Percentiles rank a stretch among this genome's conserved stretches.
Evolutionary conservation across 1,140 invertebrate species (phyloP).

Genomic region (Meloidogyne floridensis): DNA sequence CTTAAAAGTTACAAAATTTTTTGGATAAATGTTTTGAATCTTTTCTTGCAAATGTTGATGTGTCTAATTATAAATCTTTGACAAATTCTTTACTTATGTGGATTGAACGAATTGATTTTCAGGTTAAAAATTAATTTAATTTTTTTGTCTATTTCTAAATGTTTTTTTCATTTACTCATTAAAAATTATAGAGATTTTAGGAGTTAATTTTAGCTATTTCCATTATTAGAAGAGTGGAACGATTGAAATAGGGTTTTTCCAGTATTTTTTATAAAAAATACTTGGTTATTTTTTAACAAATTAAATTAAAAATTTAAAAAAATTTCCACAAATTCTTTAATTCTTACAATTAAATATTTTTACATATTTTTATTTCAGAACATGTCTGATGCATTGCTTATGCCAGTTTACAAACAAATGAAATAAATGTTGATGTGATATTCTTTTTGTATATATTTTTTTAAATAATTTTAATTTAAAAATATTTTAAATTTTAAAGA

Average conservation of each 20-base stretch:
- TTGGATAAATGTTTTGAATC: constrained; percentile 59
- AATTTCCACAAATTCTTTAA: too few species aligned
- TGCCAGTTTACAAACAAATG: constrained; percentile 26
- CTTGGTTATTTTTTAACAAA: too few species aligned
- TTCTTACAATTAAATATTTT: background rate
- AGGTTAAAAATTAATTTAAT: constrained; percentile 23
- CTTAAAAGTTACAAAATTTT: constrained; percentile 57
- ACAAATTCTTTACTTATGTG: constrained; percentile 51
- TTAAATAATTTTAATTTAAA: background rate
- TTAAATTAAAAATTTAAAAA: too few species aligned
- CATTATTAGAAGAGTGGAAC: too few species aligned
- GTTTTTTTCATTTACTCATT: too few species aligned
- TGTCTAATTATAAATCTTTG: constrained; percentile 52
- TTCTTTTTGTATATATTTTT: background rate
- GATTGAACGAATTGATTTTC: constrained; percentile 44
- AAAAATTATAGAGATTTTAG: too few species aligned
- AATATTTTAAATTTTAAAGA: background rate
- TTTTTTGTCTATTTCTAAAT: background rate
- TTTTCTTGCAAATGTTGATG: constrained; percentile 50
- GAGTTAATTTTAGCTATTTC: too few species aligned
- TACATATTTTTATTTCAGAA: constrained; percentile 22
- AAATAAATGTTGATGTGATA: background rate
- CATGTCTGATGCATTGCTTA: constrained; percentile 27
- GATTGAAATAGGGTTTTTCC: too few species aligned
- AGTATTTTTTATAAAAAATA: too few species aligned